Evolutionary conservation across 2,113 vertebrate species (phyloP).

Genomic region (Pogonocichla stellata): DNA sequence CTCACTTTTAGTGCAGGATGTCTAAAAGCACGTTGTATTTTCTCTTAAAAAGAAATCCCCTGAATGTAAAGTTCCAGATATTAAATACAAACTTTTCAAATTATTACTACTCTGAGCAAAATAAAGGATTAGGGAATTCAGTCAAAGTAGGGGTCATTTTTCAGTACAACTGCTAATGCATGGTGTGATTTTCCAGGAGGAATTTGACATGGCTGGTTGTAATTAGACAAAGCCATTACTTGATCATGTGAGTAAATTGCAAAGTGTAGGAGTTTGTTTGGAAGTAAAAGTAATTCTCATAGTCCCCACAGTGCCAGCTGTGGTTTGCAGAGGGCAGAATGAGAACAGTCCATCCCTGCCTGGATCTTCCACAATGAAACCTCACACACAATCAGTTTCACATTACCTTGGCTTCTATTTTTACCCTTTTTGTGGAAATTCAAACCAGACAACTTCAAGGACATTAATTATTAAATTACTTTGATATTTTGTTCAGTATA

Average conservation of each 20-base stretch:
- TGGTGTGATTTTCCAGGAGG: background rate
- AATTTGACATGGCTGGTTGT: background rate
- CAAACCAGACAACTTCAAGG: background rate
- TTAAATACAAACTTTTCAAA: background rate
- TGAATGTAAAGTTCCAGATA: background rate
- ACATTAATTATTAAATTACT: background rate
- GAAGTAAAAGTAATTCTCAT: background rate
- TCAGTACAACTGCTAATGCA: background rate
- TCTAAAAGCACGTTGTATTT: background rate
- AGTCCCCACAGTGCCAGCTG: background rate
- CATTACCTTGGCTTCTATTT: background rate
- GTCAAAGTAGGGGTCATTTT: background rate
- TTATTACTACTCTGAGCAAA: background rate
- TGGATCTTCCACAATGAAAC: background rate
- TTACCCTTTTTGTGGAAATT: background rate
- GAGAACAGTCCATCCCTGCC: background rate
- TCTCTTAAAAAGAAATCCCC: background rate
- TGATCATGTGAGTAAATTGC: background rate
- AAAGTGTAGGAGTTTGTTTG: background rate
- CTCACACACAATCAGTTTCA: background rate
- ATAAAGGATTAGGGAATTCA: background rate
- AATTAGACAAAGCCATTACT: background rate
- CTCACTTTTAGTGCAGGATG: background rate
- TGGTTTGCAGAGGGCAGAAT: background rate
- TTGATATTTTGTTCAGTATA: background rate